These are phyloP conservation scores for Agelas oroides DNA, from an alignment of 37 sponge, comb jelly and placozoan genomes.

Conservation along the genomic window DNA sequence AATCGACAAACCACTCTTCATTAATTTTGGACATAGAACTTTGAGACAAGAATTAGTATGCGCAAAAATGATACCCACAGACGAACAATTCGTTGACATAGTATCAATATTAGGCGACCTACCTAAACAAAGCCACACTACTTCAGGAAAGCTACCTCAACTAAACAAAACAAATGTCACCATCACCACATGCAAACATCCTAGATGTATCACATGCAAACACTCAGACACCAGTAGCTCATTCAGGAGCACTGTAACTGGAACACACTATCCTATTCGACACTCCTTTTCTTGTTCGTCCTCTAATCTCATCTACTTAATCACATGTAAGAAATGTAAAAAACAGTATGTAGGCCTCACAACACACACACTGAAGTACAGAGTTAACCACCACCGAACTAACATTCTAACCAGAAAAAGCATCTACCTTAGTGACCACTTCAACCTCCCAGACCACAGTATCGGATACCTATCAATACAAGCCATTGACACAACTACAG, in stretches of 20 bases:
- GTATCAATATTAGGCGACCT: background rate
- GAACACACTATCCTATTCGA: background rate
- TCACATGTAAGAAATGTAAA: too few relatives aligned
- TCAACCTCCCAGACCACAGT: conserved; percentile 35
- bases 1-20: conserved; percentile 3
- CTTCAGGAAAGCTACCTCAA: too few relatives aligned
- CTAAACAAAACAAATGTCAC: too few relatives aligned
- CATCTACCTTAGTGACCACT: conserved; percentile 16
- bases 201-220: conserved; percentile 34
- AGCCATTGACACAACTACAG: conserved; percentile 11
- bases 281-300: conserved; percentile 23
- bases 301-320: conserved; percentile 39
- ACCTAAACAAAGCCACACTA: too few relatives aligned
- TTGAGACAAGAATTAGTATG: background rate
- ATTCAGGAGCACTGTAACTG: conserved; percentile 16
- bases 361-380: conserved; percentile 15
- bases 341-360: conserved; percentile 53
- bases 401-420: conserved; percentile 1
- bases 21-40: background rate
- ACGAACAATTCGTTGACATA: conserved; percentile 17
- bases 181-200: background rate
- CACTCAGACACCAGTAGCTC: conserved; percentile 2
- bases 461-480: too few relatives aligned
- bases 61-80: conserved; percentile 12
- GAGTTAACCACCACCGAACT: conserved; percentile 30